phyloP scores from a whole-genome alignment of 2,888 invertebrate species.

The Lochmaea capreae region DNA sequence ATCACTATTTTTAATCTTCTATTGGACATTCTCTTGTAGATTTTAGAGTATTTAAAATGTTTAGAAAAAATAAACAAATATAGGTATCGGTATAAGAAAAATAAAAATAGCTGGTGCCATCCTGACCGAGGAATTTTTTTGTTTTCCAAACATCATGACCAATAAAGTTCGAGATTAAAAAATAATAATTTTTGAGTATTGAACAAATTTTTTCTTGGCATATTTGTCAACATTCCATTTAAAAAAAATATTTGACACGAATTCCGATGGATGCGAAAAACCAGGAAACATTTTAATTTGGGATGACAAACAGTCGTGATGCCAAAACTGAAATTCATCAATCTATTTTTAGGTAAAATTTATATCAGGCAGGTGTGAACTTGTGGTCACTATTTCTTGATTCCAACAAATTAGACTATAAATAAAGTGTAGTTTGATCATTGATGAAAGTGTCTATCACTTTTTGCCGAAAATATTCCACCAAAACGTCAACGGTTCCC shows the following conservation, averaged over 20 bases:
- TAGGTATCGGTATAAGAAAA: background rate
- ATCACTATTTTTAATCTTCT: too few relatives aligned
- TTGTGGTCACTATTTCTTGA: conserved; percentile 11
- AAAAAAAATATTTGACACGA: background rate
- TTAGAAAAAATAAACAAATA: too few relatives aligned
- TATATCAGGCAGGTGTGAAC: conserved; percentile 4
- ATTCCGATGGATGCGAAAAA: conserved; percentile 15
- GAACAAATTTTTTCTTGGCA: background rate
- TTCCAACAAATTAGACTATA: conserved; percentile 16
- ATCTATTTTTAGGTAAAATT: conserved; percentile 15
- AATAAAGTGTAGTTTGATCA: conserved; percentile 6
- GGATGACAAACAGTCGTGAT: conserved; percentile 6
- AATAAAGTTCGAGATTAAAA: background rate
- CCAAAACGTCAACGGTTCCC: background rate
- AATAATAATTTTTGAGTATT: background rate
- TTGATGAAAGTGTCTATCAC: conserved; percentile 6
- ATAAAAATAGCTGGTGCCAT: background rate
- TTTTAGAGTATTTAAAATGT: too few relatives aligned
- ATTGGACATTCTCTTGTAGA: too few relatives aligned
- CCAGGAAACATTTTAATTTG: conserved; percentile 5
- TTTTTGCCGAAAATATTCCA: background rate
- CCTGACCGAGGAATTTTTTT: background rate
- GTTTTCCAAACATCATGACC: background rate
- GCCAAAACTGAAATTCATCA: conserved; percentile 12
- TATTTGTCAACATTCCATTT: conserved; percentile 7